Evolutionary conservation across 2,797 vertebrate genomes (phyloP), one percentile per base, ranked within the genome.

Genomic region (Merluccius polli): DNA sequence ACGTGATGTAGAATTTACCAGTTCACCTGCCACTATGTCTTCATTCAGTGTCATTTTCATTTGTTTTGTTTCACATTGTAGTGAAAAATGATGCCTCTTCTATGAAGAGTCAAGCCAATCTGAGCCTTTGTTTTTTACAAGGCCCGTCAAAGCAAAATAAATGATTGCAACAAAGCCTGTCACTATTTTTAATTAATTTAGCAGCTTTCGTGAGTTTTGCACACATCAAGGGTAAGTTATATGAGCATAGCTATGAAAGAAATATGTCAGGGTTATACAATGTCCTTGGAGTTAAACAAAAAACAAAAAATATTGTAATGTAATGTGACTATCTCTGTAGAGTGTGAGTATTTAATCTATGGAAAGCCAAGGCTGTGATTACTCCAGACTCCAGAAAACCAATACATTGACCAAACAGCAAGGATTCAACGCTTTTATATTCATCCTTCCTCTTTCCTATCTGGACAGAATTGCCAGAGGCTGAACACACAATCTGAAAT

Each of bases 51-150:
- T 85, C 21, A 78, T 75, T 88, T 83, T 76, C 77, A 73, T 83
- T 83, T 73, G 70, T 79, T 82, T 90, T 10, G 24, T 11, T 94
- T 94, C 93, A 94, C 93, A 92, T 94, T 94, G 92, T 93, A 84
- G 94, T 95, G 93, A 93, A 93, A 82, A 87, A 87, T 83, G 85
- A 86, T 78, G 87, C 88, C 77, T 94, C 94, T 95, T 95, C 94
- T 93, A 85, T 94, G 93, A 95, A 95, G 93, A 95, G 84, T 83
- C 77, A 72, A 79, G 89, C 87, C 88, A 91, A 86, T 91, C 89
- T 91, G 89, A 92, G 91, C 89, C 89, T 4, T 65, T 81, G 67
- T 69, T 90, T 90, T 84, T 87, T 89, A 86, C 44, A 78, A 52
- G 84, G 87, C 89, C 75, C 85, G 81, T 81, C 84, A 77, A 82